Evolutionary conservation across 2,797 vertebrate species (phyloP), one percentile per base, ranked within the genome.

Genomic region (Spinus olivaceus): DNA sequence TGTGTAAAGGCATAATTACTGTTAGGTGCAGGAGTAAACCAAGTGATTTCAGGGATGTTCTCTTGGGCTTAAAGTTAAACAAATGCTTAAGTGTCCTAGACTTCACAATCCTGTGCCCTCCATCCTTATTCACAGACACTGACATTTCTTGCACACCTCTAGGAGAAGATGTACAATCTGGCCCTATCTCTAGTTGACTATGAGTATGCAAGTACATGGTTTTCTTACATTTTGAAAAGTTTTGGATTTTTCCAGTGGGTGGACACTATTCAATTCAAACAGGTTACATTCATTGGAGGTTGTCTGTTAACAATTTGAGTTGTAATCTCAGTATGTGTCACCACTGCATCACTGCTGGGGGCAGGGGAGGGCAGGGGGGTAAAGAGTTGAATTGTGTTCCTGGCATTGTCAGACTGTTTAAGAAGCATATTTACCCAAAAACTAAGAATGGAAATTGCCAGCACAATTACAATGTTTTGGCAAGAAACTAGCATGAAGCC

Each of bases 11-110:
- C 74, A 71, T 30, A 69, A 50, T 78, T 74, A 61, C 41, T 35
- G 53, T 73, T 79, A 88, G 81, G 35, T 74, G 42, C 61, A 81
- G 59, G 79, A 88, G 90, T 67, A 81, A 90, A 91, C 30, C 12
- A 44, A 46, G 35, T 18, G 20, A 83, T 81, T 88, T 87, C 65
- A 78, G 39, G n/a, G 50, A 69, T 69, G 42, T 42, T 79, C 53
- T 83, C 57, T 33, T 69, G 72, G 66, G 28, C 24, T 59, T 69
- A 16, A 86, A 77, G 69, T 86, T 81, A 87, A 94, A 70, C 28
- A 85, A 89, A 72, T 41, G 35, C 19, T 59, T 83, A 57, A 83
- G 35, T 41, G 27, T 59, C 37, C 66, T 57, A 35, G 65, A 65
- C 25, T 53, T 83, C 15, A 50, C 18, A 88, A 4, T 33, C 35